Evolutionary conservation across 2,797 vertebrate species (phyloP).

Genomic region (Cetoscarus ocellatus): DNA sequence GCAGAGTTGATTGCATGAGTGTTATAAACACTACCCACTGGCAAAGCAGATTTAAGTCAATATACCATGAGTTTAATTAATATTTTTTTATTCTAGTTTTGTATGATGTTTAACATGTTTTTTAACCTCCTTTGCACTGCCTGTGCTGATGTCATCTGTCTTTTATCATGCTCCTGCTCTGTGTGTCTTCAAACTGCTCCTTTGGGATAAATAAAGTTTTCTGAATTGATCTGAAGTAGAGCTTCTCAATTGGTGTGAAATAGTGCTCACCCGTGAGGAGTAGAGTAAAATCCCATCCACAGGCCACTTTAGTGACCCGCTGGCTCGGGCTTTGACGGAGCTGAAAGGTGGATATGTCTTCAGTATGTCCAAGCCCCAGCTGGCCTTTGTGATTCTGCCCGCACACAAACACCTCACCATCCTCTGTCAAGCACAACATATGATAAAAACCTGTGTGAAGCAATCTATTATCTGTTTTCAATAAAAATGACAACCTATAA

Average conservation of each 20-base stretch:
- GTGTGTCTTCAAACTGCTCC: too few relatives aligned
- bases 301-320: slow-evolving; percentile 86
- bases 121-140: too few relatives aligned
- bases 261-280: slow-evolving; percentile 86
- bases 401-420: slow-evolving; percentile 89
- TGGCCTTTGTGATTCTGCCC: slow-evolving; percentile 94
- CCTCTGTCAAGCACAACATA: slow-evolving; percentile 72
- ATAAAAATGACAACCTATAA: neutral
- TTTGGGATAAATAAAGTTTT: too few relatives aligned
- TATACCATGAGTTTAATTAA: too few relatives aligned
- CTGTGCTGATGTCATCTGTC: too few relatives aligned
- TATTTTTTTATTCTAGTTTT: too few relatives aligned
- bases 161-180: too few relatives aligned
- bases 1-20: neutral
- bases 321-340: slow-evolving; percentile 78
- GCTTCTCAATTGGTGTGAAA: neutral
- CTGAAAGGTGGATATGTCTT: slow-evolving; percentile 83
- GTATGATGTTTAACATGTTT: too few relatives aligned
- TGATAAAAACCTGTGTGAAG: slow-evolving; percentile 5
- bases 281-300: slow-evolving; percentile 96
- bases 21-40: neutral
- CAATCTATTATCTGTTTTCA: neutral
- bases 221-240: neutral
- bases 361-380: slow-evolving; percentile 88
- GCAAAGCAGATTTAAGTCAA: too few relatives aligned